Evolutionary conservation across 2,113 vertebrate genomes (phyloP).

Genomic region (Chaenogobius annularis): DNA sequence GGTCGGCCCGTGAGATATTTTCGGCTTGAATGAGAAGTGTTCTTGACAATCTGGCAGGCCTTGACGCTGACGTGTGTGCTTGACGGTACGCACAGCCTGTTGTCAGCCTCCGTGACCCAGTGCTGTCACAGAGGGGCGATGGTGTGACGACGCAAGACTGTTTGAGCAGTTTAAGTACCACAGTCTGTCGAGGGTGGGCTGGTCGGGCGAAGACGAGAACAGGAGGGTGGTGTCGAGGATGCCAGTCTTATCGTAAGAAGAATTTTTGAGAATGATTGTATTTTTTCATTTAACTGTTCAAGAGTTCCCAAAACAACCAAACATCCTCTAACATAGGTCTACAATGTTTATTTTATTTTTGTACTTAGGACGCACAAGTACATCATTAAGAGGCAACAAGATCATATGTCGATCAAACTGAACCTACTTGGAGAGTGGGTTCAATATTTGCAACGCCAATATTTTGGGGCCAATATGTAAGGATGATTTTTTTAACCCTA

Average conservation of each 20-base stretch:
- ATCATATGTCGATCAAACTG: no score
- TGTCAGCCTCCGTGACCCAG: conserved; percentile 53
- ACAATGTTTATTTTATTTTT: not conserved
- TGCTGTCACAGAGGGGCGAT: conserved; percentile 63
- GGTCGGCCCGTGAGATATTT: conserved; percentile 45
- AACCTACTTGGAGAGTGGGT: no score
- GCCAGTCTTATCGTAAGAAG: conserved; percentile 39
- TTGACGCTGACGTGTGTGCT: conserved; percentile 69
- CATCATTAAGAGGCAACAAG: no score
- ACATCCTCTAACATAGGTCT: not conserved
- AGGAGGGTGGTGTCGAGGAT: conserved; percentile 47
- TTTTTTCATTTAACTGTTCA: not conserved
- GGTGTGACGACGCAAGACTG: conserved; percentile 61
- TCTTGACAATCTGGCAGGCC: conserved; percentile 66
- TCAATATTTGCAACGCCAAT: no score
- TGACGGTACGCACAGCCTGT: conserved; percentile 47
- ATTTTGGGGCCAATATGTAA: no score
- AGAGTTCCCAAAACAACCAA: not conserved
- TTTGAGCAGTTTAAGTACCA: conserved; percentile 53
- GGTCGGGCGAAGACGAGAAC: conserved; percentile 39
- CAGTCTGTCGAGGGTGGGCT: conserved; percentile 46
- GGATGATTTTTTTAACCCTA: no score
- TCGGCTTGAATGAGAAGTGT: conserved; percentile 62
- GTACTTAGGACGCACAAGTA: not conserved
- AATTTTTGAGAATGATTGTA: not conserved